A percentile compares a stretch with the other conserved stretches of the same genome.
Conservation (phyloP, 30 jellyfish, hydroid and myxozoan genomes). For the Hydractinia echinata region DNA sequence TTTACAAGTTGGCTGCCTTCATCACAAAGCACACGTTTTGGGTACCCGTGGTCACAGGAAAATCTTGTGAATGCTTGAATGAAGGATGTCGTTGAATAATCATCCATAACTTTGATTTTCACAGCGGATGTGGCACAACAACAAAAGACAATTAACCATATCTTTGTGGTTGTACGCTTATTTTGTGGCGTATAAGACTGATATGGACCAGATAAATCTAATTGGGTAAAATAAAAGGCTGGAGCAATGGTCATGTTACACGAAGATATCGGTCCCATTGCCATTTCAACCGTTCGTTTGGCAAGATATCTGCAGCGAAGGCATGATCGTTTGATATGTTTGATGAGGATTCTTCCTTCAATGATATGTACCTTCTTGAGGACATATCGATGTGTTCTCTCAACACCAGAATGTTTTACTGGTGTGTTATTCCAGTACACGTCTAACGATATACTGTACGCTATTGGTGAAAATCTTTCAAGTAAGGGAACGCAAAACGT, state of each 20-base stretch:
- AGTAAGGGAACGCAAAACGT: conserved; percentile 15
- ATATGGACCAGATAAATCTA: conserved; percentile 19
- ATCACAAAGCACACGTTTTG: background rate
- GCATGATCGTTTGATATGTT: background rate
- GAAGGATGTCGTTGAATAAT: conserved; percentile 11
- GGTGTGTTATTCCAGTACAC: background rate
- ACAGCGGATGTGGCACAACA: background rate
- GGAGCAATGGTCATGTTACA: background rate
- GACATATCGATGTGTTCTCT: background rate
- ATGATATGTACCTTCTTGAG: conserved; percentile 1
- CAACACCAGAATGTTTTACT: background rate
- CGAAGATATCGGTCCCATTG: conserved; percentile 15
- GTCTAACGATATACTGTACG: too few species aligned
- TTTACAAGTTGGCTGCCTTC: background rate
- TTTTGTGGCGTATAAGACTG: background rate
- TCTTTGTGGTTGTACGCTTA: conserved; percentile 24
- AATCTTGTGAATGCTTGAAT: conserved; percentile 11
- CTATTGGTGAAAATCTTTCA: background rate
- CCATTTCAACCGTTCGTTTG: conserved; percentile 8
- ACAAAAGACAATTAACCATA: background rate
- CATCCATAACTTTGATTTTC: conserved; percentile 20
- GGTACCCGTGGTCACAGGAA: background rate
- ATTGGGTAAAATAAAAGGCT: background rate
- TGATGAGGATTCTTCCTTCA: conserved; percentile 5
- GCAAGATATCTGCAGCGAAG: conserved; percentile 15